These are phyloP conservation scores for Liasis olivaceus DNA, from an alignment of 2,797 vertebrate genomes.

Conservation along the genomic window DNA sequence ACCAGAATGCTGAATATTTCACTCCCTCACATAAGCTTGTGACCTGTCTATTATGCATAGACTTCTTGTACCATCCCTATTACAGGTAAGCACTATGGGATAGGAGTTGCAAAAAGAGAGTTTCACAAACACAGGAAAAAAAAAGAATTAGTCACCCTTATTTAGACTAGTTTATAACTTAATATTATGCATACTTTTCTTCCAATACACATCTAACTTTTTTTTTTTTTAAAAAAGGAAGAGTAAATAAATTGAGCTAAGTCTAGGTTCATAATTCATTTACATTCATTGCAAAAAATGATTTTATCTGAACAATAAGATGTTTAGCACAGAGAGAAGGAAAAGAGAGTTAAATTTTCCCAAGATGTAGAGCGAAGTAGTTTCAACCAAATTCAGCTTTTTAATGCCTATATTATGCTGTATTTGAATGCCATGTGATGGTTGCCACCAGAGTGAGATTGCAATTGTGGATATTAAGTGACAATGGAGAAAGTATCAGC, in stretches of 20 bases:
- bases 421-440: conserved; percentile 73
- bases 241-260: not conserved
- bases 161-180: too few relatives aligned
- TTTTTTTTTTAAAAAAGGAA: not conserved
- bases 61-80: too few relatives aligned
- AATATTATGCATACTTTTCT: not conserved
- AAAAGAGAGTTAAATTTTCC: conserved; percentile 48
- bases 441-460: conserved; percentile 62
- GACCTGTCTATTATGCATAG: too few relatives aligned
- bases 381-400: conserved; percentile 57
- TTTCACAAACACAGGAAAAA: too few relatives aligned
- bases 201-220: not conserved
- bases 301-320: not conserved
- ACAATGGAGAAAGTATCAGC: conserved; percentile 73
- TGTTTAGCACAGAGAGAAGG: conserved; percentile 23
- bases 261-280: not conserved
- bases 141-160: too few relatives aligned
- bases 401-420: conserved; percentile 56
- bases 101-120: too few relatives aligned
- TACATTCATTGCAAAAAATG: not conserved
- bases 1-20: too few relatives aligned
- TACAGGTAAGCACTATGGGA: too few relatives aligned
- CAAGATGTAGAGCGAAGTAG: conserved; percentile 49
- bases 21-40: too few relatives aligned
- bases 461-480: conserved; percentile 75